Base-by-base conservation (phyloP, 1,140 invertebrate genomes). In the Schlechtendalia chinensis region DNA sequence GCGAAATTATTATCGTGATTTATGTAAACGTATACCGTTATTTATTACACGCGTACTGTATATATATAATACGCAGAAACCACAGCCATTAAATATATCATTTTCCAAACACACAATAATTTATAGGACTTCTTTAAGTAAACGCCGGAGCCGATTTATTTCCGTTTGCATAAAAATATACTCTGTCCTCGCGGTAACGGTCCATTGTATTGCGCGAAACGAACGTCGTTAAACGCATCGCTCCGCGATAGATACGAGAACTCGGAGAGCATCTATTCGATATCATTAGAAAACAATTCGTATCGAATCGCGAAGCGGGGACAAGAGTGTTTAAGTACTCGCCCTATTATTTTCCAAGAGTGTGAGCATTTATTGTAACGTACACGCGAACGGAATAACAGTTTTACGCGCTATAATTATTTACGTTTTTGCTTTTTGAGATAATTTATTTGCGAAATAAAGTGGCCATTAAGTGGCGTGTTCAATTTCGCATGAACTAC, bases 121-220 rank as follows among this genome's bases (percentile, higher is more conserved):
- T 65, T 65, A 39, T 27, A 1, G 8, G 32, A 65, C 29, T 65
- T 32, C 61, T 29, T 65, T 65, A 19, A 65, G 61, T 32, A 10
- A 65, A 65, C 29, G 19, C 61, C 32, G 19, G 29, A 19, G 29
- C 32, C 8, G 59, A 32, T 39, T 8, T 4, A 39, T 65, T 65
- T 65, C 32, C 29, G 19, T 17, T 65, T 32, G 61, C 61, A n/a
- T 65, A 65, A 65, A 63, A 65, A 32, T 65, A 10, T 65, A 32
- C 29, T 4, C 32, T 39, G 19, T 65, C 17, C 61, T 65, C 32
- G 32, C 29, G 61, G 61, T 39, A 65, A n/a, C 10, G 61, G 61
- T 65, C 61, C 29, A 32, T 65, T 65, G 19, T 65, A 65, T 65
- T 65, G 61, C 19, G 29, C 61, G n/a, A n/a, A 32, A 65, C 29